A percentile compares a stretch with the other conserved stretches of the same genome.
Evolutionary conservation across 2,888 invertebrate species (phyloP).

Genomic region (Cremastobaeus sp.): DNA sequence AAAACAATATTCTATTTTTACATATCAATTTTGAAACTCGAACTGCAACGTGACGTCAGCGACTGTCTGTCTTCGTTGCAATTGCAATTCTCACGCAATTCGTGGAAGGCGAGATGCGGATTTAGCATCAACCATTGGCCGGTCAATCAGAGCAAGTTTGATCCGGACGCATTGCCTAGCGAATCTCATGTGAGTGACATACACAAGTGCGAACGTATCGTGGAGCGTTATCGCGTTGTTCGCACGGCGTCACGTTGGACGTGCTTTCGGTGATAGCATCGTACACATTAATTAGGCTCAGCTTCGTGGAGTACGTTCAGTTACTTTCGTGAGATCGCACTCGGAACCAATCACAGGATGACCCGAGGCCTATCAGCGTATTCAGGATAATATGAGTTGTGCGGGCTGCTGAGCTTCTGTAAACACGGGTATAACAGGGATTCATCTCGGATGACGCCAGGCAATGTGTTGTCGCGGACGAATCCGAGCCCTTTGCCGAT

Average conservation of each 20-base stretch:
- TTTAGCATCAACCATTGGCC: conserved; percentile 31
- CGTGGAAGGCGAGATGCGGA: conserved; percentile 11
- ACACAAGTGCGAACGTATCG: conserved; percentile 62
- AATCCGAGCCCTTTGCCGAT: conserved; percentile 53
- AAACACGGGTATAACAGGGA: conserved; percentile 76
- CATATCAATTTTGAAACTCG: not conserved
- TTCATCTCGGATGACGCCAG: conserved; percentile 66
- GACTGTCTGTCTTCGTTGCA: too few relatives aligned
- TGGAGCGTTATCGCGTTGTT: conserved; percentile 64
- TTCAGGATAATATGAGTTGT: conserved; percentile 71
- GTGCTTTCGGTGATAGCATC: conserved; percentile 67
- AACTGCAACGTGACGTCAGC: not conserved
- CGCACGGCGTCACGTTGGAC: conserved; percentile 64
- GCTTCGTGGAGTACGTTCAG: conserved; percentile 74
- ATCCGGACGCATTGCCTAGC: conserved; percentile 53
- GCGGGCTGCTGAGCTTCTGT: conserved; percentile 75
- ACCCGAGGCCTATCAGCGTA: conserved; percentile 33
- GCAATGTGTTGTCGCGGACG: conserved; percentile 38
- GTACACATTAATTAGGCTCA: conserved; percentile 77
- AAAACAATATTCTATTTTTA: too few relatives aligned
- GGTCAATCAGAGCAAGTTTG: conserved; percentile 59
- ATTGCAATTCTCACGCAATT: conserved; percentile 39
- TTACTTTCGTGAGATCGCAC: conserved; percentile 76
- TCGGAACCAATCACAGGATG: conserved; percentile 62
- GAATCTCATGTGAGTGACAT: conserved; percentile 56